Evolutionary conservation across 2,113 vertebrate genomes (phyloP).

Genomic region (Tetraodon nigroviridis): DNA sequence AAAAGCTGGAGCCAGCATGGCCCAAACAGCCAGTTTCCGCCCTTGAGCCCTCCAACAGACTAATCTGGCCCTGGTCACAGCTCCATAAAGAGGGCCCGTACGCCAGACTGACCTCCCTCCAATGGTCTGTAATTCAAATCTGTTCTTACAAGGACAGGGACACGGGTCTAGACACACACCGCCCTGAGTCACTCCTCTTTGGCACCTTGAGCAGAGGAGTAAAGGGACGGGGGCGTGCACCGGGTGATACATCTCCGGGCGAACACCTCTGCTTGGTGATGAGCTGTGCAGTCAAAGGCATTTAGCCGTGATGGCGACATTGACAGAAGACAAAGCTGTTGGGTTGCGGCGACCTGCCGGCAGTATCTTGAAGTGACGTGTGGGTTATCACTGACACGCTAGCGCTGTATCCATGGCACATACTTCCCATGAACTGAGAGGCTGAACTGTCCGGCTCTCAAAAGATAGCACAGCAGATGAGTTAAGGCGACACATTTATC

Average conservation of each 20-base stretch:
- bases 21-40: constrained; percentile 6
- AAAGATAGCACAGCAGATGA: constrained; percentile 65
- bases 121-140: constrained; percentile 5
- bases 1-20: background rate
- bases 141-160: constrained; percentile 15
- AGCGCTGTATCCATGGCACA: constrained; percentile 23
- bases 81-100: constrained; percentile 5
- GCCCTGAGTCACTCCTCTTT: constrained; percentile 29
- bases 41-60: constrained; percentile 4
- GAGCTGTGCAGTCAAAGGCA: constrained; percentile 51
- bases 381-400: constrained; percentile 75
- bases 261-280: constrained; percentile 53
- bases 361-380: constrained; percentile 76
- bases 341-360: constrained; percentile 32
- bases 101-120: constrained; percentile 16
- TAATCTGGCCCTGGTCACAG: background rate
- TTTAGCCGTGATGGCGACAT: constrained; percentile 58
- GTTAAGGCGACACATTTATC: constrained; percentile 52
- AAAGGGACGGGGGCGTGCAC: constrained; percentile 35
- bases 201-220: constrained; percentile 42
- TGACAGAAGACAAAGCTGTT: constrained; percentile 79
- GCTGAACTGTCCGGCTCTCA: constrained; percentile 63
- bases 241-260: constrained; percentile 44
- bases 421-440: constrained; percentile 74
- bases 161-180: constrained; percentile 6